Evolutionary conservation across 2,888 invertebrate species (phyloP), one percentile per base, ranked within the genome.

Genomic region (Aleiodes alternator): DNA sequence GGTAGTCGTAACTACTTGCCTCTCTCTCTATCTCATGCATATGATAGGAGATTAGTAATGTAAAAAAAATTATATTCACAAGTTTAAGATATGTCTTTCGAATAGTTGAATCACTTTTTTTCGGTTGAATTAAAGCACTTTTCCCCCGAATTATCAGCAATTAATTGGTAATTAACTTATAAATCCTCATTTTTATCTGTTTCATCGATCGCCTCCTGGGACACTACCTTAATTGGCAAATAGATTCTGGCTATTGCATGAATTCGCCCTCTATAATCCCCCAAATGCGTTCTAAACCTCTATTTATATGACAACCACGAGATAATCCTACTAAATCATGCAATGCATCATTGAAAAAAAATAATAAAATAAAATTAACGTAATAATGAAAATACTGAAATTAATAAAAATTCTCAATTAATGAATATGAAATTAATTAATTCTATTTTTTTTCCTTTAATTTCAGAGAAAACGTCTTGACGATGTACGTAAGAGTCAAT

Each of bases 381-480:
- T 34, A 34, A 34, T 34, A 43, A 43, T 69, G 68, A 71, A 68
- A 12, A 29, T 51, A 38, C 59, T 8, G 34, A 16, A 5, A 61
- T 61, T 56, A n/a, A 48, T 0, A 12, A 8, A 57, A 59, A 7
- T 12, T 57, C 14, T 1, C 11, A 61, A 8, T 3, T 8, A 76
- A 73, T 43, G 43, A 51, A 73, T 66, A 70, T 72, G 23, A 50
- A 55, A n/a, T 76, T 43, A 55, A 76, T 57, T 74, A 79, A 78
- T 75, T 72, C 69, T 80, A 77, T 23, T 23, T 76, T 75, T 88
- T 76, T 80, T 84, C 86, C 84, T 85, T 88, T 88, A 89, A 90
- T 91, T 93, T 84, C 94, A 95, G 95, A 94, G 92, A 92, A 94
- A 94, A 91, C 93, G 93, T 91, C 91, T 94, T 91, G 94, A 95